Evolutionary conservation across 2,113 vertebrate species (phyloP), one percentile per base, ranked within the genome.

Genomic region (Gnathonemus echidnorhynchus): DNA sequence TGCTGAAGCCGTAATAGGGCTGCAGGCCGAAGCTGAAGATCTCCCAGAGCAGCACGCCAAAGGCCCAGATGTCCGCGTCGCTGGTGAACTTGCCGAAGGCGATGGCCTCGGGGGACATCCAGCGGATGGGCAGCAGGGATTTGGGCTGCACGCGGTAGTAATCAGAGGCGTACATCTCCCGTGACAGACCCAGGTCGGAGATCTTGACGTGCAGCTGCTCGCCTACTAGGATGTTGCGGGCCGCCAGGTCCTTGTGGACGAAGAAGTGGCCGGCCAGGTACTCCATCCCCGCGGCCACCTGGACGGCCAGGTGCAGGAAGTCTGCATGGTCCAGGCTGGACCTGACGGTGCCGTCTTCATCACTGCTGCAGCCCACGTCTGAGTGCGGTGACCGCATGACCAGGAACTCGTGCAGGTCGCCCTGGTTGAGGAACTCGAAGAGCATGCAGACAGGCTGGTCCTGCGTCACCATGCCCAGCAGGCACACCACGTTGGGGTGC

Each of bases 21-120:
- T 99, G 98, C 31, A 99, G 97, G 56, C 98, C 98, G 15, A 99
- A 99, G 94, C 98, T 99, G 95, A 99, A 99, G 74, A 99, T 97
- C 92, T 99, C 98, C 98, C 98, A 99, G 31, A 99, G 90, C 74
- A 99, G 97, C 1, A 99, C 98, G 1, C 98, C 98, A 11, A 98
- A 99, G 0, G 98, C 98, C 98, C 98, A 99, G 89, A 99, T 97
- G 93, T 99, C 98, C 0, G 98, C 98, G 94, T 99, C 98, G 0
- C 97, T 97, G 87, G 97, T 97, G 95, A 99, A 99, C 94, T 99
- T 99, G 53, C 98, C 98, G 0, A 98, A 99, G 91, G 98, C 50
- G 58, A 99, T 98, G 90, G 98, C 97, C 94, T 99, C 98, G 0
- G 98, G 98, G 0, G 98, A 95, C 98, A 99, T 99, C 98, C 98